Evolutionary conservation across 2,797 vertebrate species (phyloP), one percentile per base, ranked within the genome.

Genomic region (Spinus olivaceus): DNA sequence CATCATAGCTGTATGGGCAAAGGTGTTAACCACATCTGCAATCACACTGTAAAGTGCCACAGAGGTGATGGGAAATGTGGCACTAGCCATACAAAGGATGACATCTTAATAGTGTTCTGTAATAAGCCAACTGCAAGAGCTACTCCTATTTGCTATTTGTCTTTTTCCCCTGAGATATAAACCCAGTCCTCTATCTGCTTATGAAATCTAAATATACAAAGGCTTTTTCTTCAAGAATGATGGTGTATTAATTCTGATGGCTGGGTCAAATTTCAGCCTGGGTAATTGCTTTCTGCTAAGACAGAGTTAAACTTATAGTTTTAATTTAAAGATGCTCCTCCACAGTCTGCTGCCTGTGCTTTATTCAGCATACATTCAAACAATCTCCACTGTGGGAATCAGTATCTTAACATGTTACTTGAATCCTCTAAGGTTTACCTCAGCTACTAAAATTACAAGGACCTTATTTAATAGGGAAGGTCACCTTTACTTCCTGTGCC

Each of bases 201-300:
- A 80, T 92, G 94, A 91, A 96, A 96, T 94, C 95, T 95, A 85
- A 96, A 91, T 94, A 94, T 94, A 84, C 82, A 88, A 82, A 92
- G 77, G 60, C 82, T 67, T 79, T 92, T 90, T 61, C 85, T 90
- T 63, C 30, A 63, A 57, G 85, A 86, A 25, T 21, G 39, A 86
- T 80, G 71, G 53, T 7, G 8, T 30, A 90, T 91, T 88, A 81
- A 92, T 94, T 91, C 73, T 35, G 60, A 79, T 32, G 77, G 39
- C 73, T 44, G 67, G 77, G 66, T 84, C 94, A 94, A 30, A 84
- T 95, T 92, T 71, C 90, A 92, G 87, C 80, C 80, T 56, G 85
- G 89, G 82, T 96, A 96, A 96, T 94, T 96, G 91, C 86, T 82
- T 96, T 92, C 77, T 96, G 66, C 56, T 64, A 84, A 88, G 80